Conservation (phyloP, 2,113 vertebrate species). For the Stigmatopora argus region DNA sequence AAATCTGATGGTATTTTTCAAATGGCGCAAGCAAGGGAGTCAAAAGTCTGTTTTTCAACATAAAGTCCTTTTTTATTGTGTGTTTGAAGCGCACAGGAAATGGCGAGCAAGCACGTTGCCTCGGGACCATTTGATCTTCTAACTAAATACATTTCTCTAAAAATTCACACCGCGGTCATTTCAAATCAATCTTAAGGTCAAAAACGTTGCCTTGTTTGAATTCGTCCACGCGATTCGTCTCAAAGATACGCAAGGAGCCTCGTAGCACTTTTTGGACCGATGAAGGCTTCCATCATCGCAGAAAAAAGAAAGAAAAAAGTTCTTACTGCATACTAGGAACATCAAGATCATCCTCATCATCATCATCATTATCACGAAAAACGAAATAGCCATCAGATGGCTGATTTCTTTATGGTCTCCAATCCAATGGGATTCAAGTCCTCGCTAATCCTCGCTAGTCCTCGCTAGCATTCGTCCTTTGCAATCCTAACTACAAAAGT, state of each 20-base stretch:
- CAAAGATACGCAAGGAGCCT: constrained; percentile 31
- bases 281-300: constrained; percentile 44
- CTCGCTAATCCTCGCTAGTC: too few relatives aligned
- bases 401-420: neutral
- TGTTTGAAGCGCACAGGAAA: constrained; percentile 64
- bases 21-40: too few relatives aligned
- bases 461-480: too few relatives aligned
- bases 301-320: constrained; percentile 11
- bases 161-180: constrained; percentile 24
- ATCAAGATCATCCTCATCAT: constrained; percentile 41
- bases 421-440: constrained; percentile 25
- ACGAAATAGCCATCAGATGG: neutral
- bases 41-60: constrained; percentile 41
- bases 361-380: neutral
- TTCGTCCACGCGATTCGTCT: neutral
- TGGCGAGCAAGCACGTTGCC: constrained; percentile 46
- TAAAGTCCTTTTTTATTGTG: constrained; percentile 59
- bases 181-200: neutral
- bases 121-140: constrained; percentile 61
- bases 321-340: constrained; percentile 56
- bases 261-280: constrained; percentile 40
- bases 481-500: too few relatives aligned
- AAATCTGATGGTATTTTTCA: too few relatives aligned
- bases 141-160: constrained; percentile 59
- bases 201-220: neutral